A percentile compares a stretch with the other conserved stretches of the same genome.
phyloP scores from a whole-genome alignment of 2,888 invertebrate genomes.

The Ophion costatus region DNA sequence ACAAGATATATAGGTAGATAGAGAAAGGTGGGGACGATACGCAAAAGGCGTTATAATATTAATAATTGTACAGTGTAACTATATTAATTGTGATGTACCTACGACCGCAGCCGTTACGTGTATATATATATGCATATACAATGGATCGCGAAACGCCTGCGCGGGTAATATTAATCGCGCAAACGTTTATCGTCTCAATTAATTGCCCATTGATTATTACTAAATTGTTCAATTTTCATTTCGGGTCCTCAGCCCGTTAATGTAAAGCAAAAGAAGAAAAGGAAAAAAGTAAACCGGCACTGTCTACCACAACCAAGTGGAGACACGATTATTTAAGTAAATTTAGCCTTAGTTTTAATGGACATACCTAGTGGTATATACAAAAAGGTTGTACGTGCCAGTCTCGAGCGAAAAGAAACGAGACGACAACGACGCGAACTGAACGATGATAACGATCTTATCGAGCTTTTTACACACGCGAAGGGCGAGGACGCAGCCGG shows the following conservation, averaged over 20 bases:
- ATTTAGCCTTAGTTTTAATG: slow-evolving; percentile 69
- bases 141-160: slow-evolving; percentile 44
- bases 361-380: slow-evolving; percentile 62
- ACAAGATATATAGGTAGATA: slow-evolving; percentile 20
- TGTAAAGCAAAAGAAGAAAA: slow-evolving; percentile 14
- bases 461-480: slow-evolving; percentile 43
- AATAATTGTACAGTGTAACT: slow-evolving; percentile 82
- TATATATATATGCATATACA: slow-evolving; percentile 32
- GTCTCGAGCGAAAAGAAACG: slow-evolving; percentile 69
- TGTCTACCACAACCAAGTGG: neutral
- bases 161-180: slow-evolving; percentile 43
- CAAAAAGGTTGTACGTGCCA: slow-evolving; percentile 78
- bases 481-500: slow-evolving; percentile 51
- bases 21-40: slow-evolving; percentile 17
- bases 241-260: slow-evolving; percentile 43
- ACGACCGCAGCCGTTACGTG: slow-evolving; percentile 78
- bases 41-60: slow-evolving; percentile 61
- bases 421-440: slow-evolving; percentile 56
- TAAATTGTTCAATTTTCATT: slow-evolving; percentile 60
- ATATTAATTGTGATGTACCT: slow-evolving; percentile 83
- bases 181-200: slow-evolving; percentile 70
- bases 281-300: neutral
- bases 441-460: slow-evolving; percentile 22
- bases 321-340: slow-evolving; percentile 41
- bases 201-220: slow-evolving; percentile 64